Percentiles rank a stretch among this genome's conserved stretches.
Evolutionary conservation across 2,797 vertebrate genomes (phyloP).

Genomic region (Apodemus agrarius): DNA sequence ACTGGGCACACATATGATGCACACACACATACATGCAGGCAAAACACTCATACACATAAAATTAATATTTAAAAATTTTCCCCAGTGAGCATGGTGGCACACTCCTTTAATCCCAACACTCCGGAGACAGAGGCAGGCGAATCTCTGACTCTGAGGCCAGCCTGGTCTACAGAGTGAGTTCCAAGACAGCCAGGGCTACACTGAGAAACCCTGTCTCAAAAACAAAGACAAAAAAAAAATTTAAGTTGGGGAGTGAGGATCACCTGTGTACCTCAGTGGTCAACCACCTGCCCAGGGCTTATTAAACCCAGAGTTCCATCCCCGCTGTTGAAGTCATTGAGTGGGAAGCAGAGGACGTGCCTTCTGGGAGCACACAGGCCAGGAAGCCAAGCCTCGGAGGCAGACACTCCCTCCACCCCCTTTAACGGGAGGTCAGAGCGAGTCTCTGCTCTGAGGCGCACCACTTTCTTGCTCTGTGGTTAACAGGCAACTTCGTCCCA

Average conservation of each 20-base stretch:
- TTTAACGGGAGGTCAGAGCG: not conserved
- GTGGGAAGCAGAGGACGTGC: not conserved
- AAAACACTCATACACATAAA: not conserved
- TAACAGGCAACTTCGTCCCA: not conserved
- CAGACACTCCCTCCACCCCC: not conserved
- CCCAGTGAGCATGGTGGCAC: not conserved
- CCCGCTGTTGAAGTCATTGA: not conserved
- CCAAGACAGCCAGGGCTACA: not conserved
- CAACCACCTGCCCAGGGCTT: not conserved
- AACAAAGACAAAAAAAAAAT: not conserved
- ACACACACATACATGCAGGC: not conserved
- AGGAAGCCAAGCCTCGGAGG: not conserved
- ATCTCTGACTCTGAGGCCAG: not conserved
- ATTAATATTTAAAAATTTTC: not conserved
- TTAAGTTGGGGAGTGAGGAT: not conserved
- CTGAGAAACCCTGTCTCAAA: not conserved
- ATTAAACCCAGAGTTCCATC: not conserved
- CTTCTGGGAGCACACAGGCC: not conserved
- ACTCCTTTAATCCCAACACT: not conserved
- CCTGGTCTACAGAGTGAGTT: not conserved
- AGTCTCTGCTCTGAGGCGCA: not conserved
- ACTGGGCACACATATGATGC: not conserved
- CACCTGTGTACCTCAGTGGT: not conserved
- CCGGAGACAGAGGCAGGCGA: not conserved
- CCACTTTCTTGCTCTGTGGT: not conserved